phyloP scores from a whole-genome alignment of 2,113 vertebrate species.

The Thamnaconus septentrionalis region DNA sequence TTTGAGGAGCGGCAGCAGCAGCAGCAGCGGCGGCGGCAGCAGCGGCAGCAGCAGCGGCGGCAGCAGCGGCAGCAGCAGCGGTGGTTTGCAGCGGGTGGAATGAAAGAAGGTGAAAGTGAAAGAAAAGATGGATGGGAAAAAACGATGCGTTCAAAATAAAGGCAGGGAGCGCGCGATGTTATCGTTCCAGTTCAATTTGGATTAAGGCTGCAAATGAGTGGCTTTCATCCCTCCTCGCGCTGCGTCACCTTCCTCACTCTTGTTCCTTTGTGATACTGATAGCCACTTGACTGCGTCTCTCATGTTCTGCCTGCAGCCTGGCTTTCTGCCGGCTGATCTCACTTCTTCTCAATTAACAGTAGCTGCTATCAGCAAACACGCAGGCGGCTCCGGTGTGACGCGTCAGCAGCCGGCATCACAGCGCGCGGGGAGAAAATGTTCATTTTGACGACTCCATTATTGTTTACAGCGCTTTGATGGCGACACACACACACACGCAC shows the following conservation, averaged over 20 bases:
- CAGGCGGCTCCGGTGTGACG: too few relatives aligned
- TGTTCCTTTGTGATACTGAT: conserved; percentile 54
- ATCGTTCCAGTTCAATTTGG: conserved; percentile 67
- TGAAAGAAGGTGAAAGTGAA: conserved; percentile 27
- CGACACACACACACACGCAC: too few relatives aligned
- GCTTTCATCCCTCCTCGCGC: conserved; percentile 41
- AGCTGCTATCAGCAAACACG: too few relatives aligned
- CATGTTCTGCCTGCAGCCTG: conserved; percentile 37
- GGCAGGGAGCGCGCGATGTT: conserved; percentile 46
- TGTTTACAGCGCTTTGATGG: too few relatives aligned
- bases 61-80: conserved; percentile 4
- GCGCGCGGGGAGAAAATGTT: too few relatives aligned
- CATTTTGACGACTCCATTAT: too few relatives aligned
- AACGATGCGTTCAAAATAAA: conserved; percentile 39
- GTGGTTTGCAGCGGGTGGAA: background rate
- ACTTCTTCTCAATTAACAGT: background rate
- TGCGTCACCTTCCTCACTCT: conserved; percentile 38
- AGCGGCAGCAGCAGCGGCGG: too few relatives aligned
- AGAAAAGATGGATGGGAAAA: conserved; percentile 22
- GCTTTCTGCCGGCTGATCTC: conserved; percentile 17
- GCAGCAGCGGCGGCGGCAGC: too few relatives aligned
- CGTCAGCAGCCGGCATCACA: too few relatives aligned
- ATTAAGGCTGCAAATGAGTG: conserved; percentile 61
- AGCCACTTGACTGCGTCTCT: conserved; percentile 60
- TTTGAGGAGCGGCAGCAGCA: conserved; percentile 1